Percentiles rank a stretch among this genome's conserved stretches.
Evolutionary conservation across 1,140 invertebrate species (phyloP).

Genomic region (Forficula auricularia): DNA sequence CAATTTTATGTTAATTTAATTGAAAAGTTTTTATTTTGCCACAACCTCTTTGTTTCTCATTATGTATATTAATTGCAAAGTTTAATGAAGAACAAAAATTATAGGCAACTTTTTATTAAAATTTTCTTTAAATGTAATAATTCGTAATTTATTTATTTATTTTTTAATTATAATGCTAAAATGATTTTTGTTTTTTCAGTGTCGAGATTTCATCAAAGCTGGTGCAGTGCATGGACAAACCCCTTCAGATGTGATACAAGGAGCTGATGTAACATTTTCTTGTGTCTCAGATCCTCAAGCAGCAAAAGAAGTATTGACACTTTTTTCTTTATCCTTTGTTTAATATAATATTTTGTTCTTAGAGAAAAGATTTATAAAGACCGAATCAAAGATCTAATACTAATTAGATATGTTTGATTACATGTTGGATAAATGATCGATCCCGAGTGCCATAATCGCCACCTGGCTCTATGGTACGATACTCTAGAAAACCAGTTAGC

Average conservation of each 20-base stretch:
- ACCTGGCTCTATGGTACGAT: too few species aligned
- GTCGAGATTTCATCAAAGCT: slow-evolving; percentile 47
- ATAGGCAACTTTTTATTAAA: too few species aligned
- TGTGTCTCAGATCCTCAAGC: slow-evolving; percentile 85
- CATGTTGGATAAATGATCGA: slow-evolving; percentile 7
- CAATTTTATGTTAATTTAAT: too few species aligned
- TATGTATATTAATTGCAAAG: too few species aligned
- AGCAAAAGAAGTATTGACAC: slow-evolving; percentile 81
- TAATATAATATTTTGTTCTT: not conserved
- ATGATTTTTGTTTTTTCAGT: slow-evolving; percentile 33
- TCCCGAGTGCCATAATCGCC: too few species aligned
- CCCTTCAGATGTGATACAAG: slow-evolving; percentile 78
- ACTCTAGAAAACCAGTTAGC: too few species aligned
- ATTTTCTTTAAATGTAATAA: too few species aligned
- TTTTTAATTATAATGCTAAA: too few species aligned
- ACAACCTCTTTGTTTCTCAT: too few species aligned
- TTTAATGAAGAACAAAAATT: too few species aligned
- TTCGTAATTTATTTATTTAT: too few species aligned
- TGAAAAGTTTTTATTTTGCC: too few species aligned
- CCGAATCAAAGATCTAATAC: not conserved
- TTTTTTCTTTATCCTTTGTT: slow-evolving; percentile 7
- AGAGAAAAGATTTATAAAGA: not conserved
- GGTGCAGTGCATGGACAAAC: slow-evolving; percentile 53
- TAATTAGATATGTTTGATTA: not conserved
- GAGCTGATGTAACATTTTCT: slow-evolving; percentile 85